Evolutionary conservation across 2,113 vertebrate genomes (phyloP), one percentile per base, ranked within the genome.

Genomic region (Prionailurus viverrinus): DNA sequence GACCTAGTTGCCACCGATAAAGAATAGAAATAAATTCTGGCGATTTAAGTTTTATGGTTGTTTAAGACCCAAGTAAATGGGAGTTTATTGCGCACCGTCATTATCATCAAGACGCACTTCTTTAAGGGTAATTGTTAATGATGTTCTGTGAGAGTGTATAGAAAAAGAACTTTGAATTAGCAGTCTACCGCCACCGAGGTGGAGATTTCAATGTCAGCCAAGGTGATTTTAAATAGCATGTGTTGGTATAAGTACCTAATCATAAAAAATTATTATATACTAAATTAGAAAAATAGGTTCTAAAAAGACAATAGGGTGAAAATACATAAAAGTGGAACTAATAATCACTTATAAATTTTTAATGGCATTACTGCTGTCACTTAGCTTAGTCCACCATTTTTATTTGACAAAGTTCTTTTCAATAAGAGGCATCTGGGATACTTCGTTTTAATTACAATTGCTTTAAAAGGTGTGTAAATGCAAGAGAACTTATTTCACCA

Each of bases 11-110:
- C 71, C 63, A 33, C 12, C 33, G 31, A 66, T 51, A 91, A 48
- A 78, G 4, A 84, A 29, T 91, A 61, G n/a, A 91, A 85, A 79
- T 78, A 91, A 78, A 91, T 39, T 79, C 73, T 86, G 27, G 36
- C 36, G 13, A 78, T n/a, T 84, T 78, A 84, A 55, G 61, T 91
- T 68, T 76, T 61, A 76, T 69, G 63, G 14, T 29, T 69, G 16
- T 39, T 91, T 91, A 61, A 95, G 78, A 36, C 36, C 16, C 69
- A 85, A 58, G 12, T 63, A 79, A 85, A 61, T 91, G 12, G 31
- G 39, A 79, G 36, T 79, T 78, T 79, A 79, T 69, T 69, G 61
- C 31, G 61, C 27, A 51, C 5, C 36, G 61, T 51, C 41, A 85
- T 61, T 79, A 69, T 48, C 16, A 69, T 79, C 33, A 79, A 36